These are phyloP conservation scores for Taenaris catops DNA, from an alignment of 2,888 invertebrate species.

Conservation along the genomic window DNA sequence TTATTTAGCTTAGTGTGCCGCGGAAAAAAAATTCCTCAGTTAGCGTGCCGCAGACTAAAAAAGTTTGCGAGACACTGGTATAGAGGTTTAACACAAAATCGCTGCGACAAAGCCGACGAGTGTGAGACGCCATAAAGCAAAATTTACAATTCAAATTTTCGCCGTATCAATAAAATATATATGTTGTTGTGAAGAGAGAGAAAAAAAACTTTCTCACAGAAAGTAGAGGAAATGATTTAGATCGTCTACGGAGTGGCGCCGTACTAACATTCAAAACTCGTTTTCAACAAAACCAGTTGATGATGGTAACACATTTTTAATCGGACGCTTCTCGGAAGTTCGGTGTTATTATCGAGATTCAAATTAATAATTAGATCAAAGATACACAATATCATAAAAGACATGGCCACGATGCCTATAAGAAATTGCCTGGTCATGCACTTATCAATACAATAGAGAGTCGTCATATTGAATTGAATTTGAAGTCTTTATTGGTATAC, in stretches of 20 bases:
- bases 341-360: conserved; percentile 11
- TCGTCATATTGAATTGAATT: no score
- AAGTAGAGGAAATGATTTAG: conserved; percentile 20
- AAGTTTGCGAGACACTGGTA: no score
- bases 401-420: neutral
- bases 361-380: conserved; percentile 11
- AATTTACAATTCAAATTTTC: conserved; percentile 14
- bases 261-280: conserved; percentile 3
- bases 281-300: conserved; percentile 7
- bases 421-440: neutral
- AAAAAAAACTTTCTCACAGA: conserved; percentile 22
- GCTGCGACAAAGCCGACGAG: neutral
- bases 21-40: no score
- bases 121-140: neutral
- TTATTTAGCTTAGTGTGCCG: no score
- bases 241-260: conserved; percentile 9
- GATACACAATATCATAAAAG: conserved; percentile 6
- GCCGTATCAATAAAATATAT: conserved; percentile 3
- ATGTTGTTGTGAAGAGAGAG: no score
- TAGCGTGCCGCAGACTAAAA: no score
- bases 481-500: no score
- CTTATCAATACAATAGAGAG: neutral
- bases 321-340: conserved; percentile 11
- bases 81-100: neutral
- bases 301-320: conserved; percentile 6